Conservation (phyloP, 2,888 invertebrate species). For the Bruchidius siliquastri region DNA sequence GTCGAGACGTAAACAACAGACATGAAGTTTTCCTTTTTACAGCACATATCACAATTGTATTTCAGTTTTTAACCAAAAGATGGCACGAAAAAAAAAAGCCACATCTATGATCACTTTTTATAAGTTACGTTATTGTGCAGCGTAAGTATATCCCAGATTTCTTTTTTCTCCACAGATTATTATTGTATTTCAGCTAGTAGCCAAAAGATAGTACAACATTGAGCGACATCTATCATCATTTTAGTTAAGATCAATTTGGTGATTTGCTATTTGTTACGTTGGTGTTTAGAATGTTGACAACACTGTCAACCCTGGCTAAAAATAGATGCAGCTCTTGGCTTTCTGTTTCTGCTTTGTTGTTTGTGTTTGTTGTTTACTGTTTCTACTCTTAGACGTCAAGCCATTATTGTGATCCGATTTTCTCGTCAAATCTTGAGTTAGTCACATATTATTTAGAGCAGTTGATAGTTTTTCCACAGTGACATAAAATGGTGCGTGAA, state of each 20-base stretch:
- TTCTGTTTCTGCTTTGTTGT: neutral
- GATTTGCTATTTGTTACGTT: neutral
- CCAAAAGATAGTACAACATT: no score
- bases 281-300: neutral
- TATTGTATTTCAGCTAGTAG: no score
- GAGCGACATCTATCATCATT: no score
- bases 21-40: no score
- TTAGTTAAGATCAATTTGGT: neutral
- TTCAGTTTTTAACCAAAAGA: no score
- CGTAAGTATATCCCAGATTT: no score
- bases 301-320: neutral
- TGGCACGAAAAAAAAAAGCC: no score
- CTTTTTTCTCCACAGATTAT: no score
- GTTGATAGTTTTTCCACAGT: neutral
- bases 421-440: neutral
- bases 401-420: neutral
- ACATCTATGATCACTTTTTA: no score
- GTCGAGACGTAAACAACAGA: no score
- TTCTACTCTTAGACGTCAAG: neutral
- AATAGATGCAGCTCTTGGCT: neutral
- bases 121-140: no score
- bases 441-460: neutral
- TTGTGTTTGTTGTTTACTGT: neutral
- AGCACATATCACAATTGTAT: no score
- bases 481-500: conserved; percentile 26